Conservation (phyloP, 2,113 vertebrate genomes). For the pig (Sus scrofa) region T2T-Sscrofa CM000821.6:22986001-22986500, state of each 20-base stretch:
- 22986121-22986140: too few relatives aligned
- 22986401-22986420: neutral
- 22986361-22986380: neutral
- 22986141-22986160: too few relatives aligned
- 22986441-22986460: neutral
- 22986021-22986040: too few relatives aligned
- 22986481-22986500: neutral
- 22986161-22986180: too few relatives aligned
- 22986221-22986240: too few relatives aligned
- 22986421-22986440: neutral
- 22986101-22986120: too few relatives aligned
- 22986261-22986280: neutral
- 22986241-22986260: neutral
- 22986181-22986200: too few relatives aligned
- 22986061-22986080: too few relatives aligned
- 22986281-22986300: neutral
- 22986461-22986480: neutral
- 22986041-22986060: too few relatives aligned
- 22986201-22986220: too few relatives aligned
- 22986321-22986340: neutral
- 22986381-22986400: neutral
- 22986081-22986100: too few relatives aligned
- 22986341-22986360: neutral
- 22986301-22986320: neutral
- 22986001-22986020: too few relatives aligned